These are phyloP conservation scores for Cyprinodon tularosa DNA, from an alignment of 2,113 vertebrate genomes.

Conservation along the genomic window DNA sequence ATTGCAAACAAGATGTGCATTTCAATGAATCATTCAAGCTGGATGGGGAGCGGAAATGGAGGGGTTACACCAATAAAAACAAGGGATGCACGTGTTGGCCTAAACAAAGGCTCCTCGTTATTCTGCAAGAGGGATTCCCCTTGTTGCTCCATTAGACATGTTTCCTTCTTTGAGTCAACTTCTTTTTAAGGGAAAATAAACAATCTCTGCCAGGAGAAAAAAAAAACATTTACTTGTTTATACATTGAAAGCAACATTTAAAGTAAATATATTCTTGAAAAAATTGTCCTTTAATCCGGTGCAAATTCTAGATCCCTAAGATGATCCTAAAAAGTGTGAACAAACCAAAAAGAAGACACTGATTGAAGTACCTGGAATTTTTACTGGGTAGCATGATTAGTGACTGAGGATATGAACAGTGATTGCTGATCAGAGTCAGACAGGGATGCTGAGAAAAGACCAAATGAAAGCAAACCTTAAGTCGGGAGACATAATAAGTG, in stretches of 20 bases:
- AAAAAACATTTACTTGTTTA: slow-evolving; percentile 16
- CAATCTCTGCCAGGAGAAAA: slow-evolving; percentile 11
- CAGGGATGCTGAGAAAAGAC: not conserved
- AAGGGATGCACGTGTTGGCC: slow-evolving; percentile 38
- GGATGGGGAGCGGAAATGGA: slow-evolving; percentile 61
- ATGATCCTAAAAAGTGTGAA: not conserved
- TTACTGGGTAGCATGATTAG: not conserved
- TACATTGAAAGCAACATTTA: not conserved
- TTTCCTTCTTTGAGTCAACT: slow-evolving; percentile 41
- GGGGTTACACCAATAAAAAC: slow-evolving; percentile 68
- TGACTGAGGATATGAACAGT: not conserved
- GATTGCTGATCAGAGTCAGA: not conserved
- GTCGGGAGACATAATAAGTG: not conserved
- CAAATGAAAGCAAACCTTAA: not conserved
- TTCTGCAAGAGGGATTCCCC: slow-evolving; percentile 54
- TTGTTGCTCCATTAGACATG: slow-evolving; percentile 12
- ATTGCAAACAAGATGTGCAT: slow-evolving; percentile 79
- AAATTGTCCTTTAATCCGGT: not conserved
- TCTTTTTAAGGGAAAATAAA: slow-evolving; percentile 32
- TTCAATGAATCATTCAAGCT: slow-evolving; percentile 78
- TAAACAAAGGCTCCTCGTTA: slow-evolving; percentile 41
- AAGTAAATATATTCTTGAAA: not conserved
- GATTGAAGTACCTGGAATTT: not conserved
- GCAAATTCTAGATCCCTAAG: not conserved
- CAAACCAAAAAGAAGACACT: not conserved